These are phyloP conservation scores for Holocentrus rufus DNA, from an alignment of 2,797 vertebrate species.

Conservation along the genomic window DNA sequence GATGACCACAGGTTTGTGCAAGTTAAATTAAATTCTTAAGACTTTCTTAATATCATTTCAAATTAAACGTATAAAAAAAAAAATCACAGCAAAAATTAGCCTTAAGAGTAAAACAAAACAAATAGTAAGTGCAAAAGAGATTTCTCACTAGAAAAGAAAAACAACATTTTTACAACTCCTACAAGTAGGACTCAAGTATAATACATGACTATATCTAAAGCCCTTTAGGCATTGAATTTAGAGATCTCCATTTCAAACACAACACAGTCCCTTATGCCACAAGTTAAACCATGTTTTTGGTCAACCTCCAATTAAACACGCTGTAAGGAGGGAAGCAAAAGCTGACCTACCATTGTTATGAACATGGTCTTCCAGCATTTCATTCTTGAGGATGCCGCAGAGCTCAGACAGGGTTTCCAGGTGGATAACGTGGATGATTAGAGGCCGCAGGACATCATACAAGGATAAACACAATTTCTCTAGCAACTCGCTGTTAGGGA, in stretches of 20 bases:
- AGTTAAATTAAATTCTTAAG: too few relatives aligned
- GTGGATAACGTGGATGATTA: conserved; percentile 98
- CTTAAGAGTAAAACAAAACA: too few relatives aligned
- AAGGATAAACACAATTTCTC: conserved; percentile 94
- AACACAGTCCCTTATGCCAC: not conserved
- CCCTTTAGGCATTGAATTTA: not conserved
- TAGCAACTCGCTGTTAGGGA: conserved; percentile 87
- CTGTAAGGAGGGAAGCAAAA: conserved; percentile 11
- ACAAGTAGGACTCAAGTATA: too few relatives aligned
- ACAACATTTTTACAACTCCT: too few relatives aligned
- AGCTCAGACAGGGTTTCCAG: conserved; percentile 98
- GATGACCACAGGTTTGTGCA: too few relatives aligned
- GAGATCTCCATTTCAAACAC: not conserved
- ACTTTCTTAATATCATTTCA: too few relatives aligned
- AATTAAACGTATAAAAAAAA: too few relatives aligned
- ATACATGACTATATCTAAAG: too few relatives aligned
- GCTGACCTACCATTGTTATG: conserved; percentile 89
- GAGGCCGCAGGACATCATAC: conserved; percentile 95
- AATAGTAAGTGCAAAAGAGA: too few relatives aligned
- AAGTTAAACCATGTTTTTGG: not conserved
- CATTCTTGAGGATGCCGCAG: conserved; percentile 97
- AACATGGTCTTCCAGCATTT: conserved; percentile 99
- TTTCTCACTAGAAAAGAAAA: too few relatives aligned
- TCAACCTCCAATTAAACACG: too few relatives aligned
- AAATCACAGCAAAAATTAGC: too few relatives aligned